Percentiles rank a stretch among this genome's conserved stretches.
Conservation (phyloP, 1,140 invertebrate genomes). For the Stratiolaelaps scimitus region DNA sequence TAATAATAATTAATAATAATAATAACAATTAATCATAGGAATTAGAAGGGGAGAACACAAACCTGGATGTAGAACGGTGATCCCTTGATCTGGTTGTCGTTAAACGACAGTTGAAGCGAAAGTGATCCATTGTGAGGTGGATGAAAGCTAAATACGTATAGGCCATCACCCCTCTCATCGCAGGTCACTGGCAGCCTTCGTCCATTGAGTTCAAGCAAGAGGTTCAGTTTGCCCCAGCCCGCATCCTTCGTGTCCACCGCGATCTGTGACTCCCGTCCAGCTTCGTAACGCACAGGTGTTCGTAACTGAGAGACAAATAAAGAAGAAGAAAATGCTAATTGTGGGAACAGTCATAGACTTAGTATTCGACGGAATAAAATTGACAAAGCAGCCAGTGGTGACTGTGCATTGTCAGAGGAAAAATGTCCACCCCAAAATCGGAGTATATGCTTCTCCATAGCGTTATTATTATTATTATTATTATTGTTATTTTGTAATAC, state of each 20-base stretch:
- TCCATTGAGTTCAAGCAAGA: conserved; percentile 60
- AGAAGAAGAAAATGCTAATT: too few species aligned
- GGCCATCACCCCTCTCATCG: conserved; percentile 62
- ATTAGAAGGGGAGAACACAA: too few species aligned
- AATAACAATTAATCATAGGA: too few species aligned
- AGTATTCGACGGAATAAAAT: too few species aligned
- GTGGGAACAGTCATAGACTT: too few species aligned
- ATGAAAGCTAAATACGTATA: conserved; percentile 74
- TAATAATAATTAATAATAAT: too few species aligned
- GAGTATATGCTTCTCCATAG: too few species aligned
- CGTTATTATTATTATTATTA: too few species aligned
- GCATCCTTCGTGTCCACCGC: conserved; percentile 65
- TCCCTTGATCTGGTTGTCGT: conserved; percentile 86
- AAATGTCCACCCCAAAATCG: too few species aligned
- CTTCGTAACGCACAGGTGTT: conserved; percentile 58
- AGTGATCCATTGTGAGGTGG: conserved; percentile 81
- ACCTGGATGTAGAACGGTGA: neutral
- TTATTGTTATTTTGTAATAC: too few species aligned
- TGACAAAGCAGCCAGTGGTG: too few species aligned
- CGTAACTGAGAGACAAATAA: conserved; percentile 43
- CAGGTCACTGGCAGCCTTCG: conserved; percentile 64
- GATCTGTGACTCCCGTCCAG: conserved; percentile 64
- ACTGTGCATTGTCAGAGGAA: too few species aligned
- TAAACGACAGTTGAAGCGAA: conserved; percentile 83
- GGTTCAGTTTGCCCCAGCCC: conserved; percentile 69